Base-by-base conservation (phyloP, 2,888 invertebrate genomes). In the Orthosia gracilis region DNA sequence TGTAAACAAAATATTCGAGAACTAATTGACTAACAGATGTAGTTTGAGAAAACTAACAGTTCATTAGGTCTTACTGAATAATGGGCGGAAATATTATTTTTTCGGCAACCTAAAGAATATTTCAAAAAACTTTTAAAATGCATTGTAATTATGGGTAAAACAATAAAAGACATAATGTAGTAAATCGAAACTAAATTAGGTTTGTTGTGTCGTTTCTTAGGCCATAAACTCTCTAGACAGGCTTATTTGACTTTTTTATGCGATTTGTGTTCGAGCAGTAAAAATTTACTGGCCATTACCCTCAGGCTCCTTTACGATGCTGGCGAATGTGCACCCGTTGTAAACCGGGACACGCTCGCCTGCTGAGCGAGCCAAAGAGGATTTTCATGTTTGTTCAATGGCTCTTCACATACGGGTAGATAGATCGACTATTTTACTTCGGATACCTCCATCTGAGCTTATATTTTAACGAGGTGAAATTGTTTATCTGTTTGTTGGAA, bases 221-320 rank as follows among this genome's bases (percentile, higher is more conserved):
- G 69, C 71, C 64, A 82, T 90, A 88, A 89, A 90, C 84, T 88
- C 80, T 75, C 65, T 54, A 64, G 81, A 83, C 82, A 74, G 81
- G 83, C 87, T 89, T 91, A 91, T 91, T 91, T 89, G 89, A 80
- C 85, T 87, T 86, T 85, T 90, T 90, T 90, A 91, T 89, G 88
- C 80, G 87, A 88, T 89, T 89, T 90, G 87, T 89, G 91, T 90
- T 88, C 78, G 84, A 86, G 91, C 84, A 85, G 91, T 93, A 93
- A 93, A 93, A 91, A 88, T 90, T 90, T 92, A 92, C 86, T 91
- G 87, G 85, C 88, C 86, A 87, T 92, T 90, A 89, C 90, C 78
- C 82, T 68, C 85, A 79, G 89, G 84, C 80, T 87, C 80, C 87
- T 92, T 93, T 93, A 93, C 91, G 92, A 92, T 82, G 82, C 78